Base-by-base conservation (phyloP, 92 coral and sea anemone genomes). In the Porites evermanni region DNA sequence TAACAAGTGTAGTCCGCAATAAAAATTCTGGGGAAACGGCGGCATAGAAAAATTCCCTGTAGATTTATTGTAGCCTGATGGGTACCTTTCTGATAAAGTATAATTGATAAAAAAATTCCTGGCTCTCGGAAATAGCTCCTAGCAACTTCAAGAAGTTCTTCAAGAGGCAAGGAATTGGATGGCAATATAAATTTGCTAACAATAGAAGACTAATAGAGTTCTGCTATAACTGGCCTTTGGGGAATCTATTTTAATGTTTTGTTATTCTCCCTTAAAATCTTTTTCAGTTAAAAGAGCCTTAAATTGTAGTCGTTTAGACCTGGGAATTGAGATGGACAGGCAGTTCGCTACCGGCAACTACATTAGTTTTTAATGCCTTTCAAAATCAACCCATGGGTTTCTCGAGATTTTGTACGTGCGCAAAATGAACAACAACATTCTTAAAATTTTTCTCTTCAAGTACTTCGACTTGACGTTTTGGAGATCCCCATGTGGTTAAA, bases 121-220 rank as follows among this genome's bases (percentile, higher is more conserved):
- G 50, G 58, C 50, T 59, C 53, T 21, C 66, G 47, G 18, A 70
- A 20, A 52, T 20, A 47, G 60, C 60, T 16, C 86, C 16, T 63
- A 20, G 86, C 86, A 82, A 72, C 86, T 38, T 38, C 47, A 38
- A 4, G 47, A 38, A 3, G 6, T 38, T 38, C 47, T 38, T 60
- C 58, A 18, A 11, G 17, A 50, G 64, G 53, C 8, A 51, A 80
- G 59, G 13, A 20, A 66, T 18, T 50, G 51, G 24, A 32, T 47
- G 54, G 52, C 75, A 53, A 80, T 80, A 80, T 23, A 19, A 38
- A 0, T 68, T 6, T n/a, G 19, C 72, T 65, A 47, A 18, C 8
- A 38, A 44, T 21, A 29, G 32, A 29, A 29, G 32, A 29, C 32
- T 29, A 29, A 29, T 29, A 19, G 6, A 6, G 13, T 12, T 8